phyloP scores from a whole-genome alignment of 2,888 invertebrate species.

The Pristionchus arcanus region DNA sequence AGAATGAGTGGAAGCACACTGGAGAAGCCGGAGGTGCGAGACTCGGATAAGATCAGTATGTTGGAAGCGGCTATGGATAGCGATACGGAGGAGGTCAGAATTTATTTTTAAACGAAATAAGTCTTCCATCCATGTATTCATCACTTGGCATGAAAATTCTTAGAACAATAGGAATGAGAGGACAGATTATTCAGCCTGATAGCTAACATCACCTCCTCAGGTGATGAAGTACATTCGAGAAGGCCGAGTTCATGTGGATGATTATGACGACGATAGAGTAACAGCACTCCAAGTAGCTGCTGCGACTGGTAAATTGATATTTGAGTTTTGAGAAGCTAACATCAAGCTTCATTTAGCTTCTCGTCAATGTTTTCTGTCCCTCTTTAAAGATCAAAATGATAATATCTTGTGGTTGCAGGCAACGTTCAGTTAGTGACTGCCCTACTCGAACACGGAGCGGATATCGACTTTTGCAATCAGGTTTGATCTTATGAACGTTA shows the following conservation, averaged over 20 bases:
- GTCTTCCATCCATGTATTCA: no score
- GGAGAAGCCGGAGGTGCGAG: conserved; percentile 66
- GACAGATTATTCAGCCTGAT: neutral
- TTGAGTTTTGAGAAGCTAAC: neutral
- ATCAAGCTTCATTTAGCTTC: no score
- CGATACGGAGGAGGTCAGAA: conserved; percentile 58
- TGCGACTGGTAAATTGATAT: conserved; percentile 65
- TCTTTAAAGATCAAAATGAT: neutral
- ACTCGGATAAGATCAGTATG: conserved; percentile 66
- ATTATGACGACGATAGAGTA: conserved; percentile 73
- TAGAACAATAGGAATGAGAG: neutral
- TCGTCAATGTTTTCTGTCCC: neutral
- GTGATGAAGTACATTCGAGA: conserved; percentile 53
- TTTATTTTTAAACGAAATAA: no score
- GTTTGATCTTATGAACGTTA: neutral
- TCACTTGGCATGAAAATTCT: no score
- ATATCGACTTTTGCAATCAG: conserved; percentile 69
- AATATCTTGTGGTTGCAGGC: conserved; percentile 55
- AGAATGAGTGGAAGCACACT: conserved; percentile 51
- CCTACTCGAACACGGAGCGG: conserved; percentile 71
- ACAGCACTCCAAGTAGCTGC: conserved; percentile 76
- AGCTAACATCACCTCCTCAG: conserved; percentile 7
- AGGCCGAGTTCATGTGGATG: conserved; percentile 68
- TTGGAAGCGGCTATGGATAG: conserved; percentile 61
- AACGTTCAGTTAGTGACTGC: conserved; percentile 56